Percentiles rank a stretch among this genome's conserved stretches.
Evolutionary conservation across 2,888 invertebrate genomes (phyloP).

Genomic region (Mesorhabditis spiculigera): DNA sequence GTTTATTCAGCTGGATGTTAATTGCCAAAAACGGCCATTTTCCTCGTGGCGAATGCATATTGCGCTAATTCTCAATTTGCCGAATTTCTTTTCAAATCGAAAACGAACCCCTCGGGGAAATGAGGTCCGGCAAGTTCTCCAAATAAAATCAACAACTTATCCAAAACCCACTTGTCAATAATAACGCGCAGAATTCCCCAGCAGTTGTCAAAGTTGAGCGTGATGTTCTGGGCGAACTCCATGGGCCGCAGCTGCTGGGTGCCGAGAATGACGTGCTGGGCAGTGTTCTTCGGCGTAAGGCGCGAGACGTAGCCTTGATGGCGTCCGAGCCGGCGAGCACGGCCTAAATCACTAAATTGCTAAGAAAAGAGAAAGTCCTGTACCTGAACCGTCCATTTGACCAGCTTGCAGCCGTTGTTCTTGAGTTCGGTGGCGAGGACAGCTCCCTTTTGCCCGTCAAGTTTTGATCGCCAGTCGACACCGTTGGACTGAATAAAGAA

Average conservation of each 20-base stretch:
- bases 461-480: constrained; percentile 91
- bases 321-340: constrained; percentile 91
- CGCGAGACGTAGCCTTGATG: constrained; percentile 97
- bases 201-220: constrained; percentile 97
- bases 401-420: constrained; percentile 98
- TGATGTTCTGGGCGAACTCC: constrained; percentile 97
- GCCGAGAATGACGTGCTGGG: constrained; percentile 66
- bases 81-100: too few species aligned
- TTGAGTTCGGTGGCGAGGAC: constrained; percentile 95
- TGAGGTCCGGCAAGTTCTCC: not conserved
- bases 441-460: constrained; percentile 95
- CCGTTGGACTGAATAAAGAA: constrained; percentile 75
- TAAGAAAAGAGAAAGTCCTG: not conserved
- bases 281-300: constrained; percentile 83
- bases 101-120: too few species aligned
- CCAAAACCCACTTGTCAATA: constrained; percentile 68
- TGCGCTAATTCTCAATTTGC: too few species aligned
- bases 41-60: too few species aligned
- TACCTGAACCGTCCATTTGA: constrained; percentile 86
- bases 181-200: constrained; percentile 95
- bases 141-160: not conserved
- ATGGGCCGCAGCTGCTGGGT: constrained; percentile 96
- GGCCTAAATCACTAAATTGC: constrained; percentile 62
- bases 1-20: too few species aligned
- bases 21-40: too few species aligned